phyloP scores from a whole-genome alignment of 1,140 invertebrate species.

The Mycetomoellerius zeteki region DNA sequence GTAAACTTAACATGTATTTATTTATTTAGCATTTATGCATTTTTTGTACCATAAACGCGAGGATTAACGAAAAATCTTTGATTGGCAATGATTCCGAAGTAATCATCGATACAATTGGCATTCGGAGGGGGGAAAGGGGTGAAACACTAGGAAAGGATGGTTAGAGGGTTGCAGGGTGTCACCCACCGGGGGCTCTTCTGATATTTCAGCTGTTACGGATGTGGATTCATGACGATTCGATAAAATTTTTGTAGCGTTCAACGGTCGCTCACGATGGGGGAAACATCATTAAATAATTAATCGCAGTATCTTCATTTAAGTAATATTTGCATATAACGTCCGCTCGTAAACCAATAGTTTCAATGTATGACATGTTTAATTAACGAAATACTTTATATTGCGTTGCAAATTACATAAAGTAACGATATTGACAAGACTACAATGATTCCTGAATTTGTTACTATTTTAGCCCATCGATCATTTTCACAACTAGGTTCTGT shows the following conservation, averaged over 20 bases:
- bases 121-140: conserved; percentile 85
- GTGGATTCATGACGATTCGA: conserved; percentile 67
- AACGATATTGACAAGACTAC: not conserved
- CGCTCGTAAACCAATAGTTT: conserved; percentile 51
- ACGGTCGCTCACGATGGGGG: conserved; percentile 71
- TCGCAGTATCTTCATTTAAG: conserved; percentile 1
- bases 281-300: conserved; percentile 48
- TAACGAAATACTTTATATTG: not conserved
- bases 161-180: conserved; percentile 73
- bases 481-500: not conserved
- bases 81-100: conserved; percentile 78
- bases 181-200: conserved; percentile 76
- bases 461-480: not conserved
- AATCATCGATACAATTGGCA: conserved; percentile 82
- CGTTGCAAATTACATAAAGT: conserved; percentile 6
- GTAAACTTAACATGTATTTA: not conserved
- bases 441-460: not conserved
- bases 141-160: conserved; percentile 84
- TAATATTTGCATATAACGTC: conserved; percentile 18
- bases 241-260: conserved; percentile 63
- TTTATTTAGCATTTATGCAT: conserved; percentile 13
- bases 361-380: conserved; percentile 21
- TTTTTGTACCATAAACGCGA: not conserved
- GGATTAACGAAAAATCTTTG: conserved; percentile 70
- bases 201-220: conserved; percentile 76